Percentiles rank a stretch among this genome's conserved stretches.
These are phyloP conservation scores for Lasioglossum calceatum DNA, from an alignment of 2,888 invertebrate species.

Conservation along the genomic window DNA sequence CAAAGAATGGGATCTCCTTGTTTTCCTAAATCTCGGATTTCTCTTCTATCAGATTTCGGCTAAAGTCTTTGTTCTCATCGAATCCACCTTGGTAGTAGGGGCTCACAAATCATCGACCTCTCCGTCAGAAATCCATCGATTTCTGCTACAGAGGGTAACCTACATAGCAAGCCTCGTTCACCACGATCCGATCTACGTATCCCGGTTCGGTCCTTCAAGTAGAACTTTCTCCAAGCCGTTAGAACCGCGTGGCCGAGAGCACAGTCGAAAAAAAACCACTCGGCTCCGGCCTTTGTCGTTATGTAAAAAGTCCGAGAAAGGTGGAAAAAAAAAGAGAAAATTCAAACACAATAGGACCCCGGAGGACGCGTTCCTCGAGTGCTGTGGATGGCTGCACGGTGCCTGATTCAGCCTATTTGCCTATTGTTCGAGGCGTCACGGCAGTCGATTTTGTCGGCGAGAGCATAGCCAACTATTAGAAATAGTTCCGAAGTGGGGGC, in stretches of 20 bases:
- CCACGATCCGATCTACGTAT: background rate
- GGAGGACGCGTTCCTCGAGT: background rate
- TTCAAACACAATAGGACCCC: slow-evolving; percentile 21
- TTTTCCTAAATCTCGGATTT: background rate
- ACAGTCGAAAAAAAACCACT: background rate
- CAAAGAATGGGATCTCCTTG: background rate
- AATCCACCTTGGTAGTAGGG: background rate
- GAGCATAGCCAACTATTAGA: slow-evolving; percentile 70
- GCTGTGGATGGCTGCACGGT: background rate
- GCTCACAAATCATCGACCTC: background rate
- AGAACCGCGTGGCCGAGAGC: background rate
- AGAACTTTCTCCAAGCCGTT: background rate
- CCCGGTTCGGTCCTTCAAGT: background rate
- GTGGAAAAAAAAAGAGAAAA: slow-evolving; percentile 20
- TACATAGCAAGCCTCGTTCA: background rate
- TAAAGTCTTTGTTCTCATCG: background rate
- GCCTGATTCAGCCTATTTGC: slow-evolving; percentile 37
- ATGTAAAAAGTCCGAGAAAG: slow-evolving; percentile 14
- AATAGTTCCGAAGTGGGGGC: slow-evolving; percentile 54
- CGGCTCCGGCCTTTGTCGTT: slow-evolving; percentile 15
- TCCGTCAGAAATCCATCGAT: background rate
- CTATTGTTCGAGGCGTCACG: slow-evolving; percentile 60
- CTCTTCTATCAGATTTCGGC: background rate
- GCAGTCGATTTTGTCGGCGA: slow-evolving; percentile 61
- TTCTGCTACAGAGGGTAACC: background rate